Percentiles rank a stretch among this genome's conserved stretches.
Conservation (phyloP, 2,888 invertebrate genomes). For the Drosophila subsilvestris region DNA sequence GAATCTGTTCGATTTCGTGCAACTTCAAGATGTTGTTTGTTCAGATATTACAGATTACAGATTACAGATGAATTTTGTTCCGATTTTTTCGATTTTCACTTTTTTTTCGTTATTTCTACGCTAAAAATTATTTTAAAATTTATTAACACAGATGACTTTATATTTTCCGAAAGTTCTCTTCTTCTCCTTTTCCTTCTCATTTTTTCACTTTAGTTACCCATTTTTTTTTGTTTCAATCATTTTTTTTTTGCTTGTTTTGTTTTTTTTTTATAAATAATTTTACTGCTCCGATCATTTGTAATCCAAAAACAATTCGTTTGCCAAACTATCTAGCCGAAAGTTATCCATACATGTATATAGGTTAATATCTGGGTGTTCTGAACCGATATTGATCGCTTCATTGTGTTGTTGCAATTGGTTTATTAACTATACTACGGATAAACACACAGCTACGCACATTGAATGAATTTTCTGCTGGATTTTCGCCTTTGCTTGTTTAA, state of each 20-base stretch:
- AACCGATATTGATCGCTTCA: slow-evolving; percentile 19
- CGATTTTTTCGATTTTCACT: slow-evolving; percentile 33
- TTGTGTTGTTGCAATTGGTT: slow-evolving; percentile 30
- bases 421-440: slow-evolving; percentile 68
- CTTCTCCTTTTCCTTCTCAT: slow-evolving; percentile 37
- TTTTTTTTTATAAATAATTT: slow-evolving; percentile 49
- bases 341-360: slow-evolving; percentile 19
- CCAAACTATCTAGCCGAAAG: slow-evolving; percentile 46
- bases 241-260: slow-evolving; percentile 27
- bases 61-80: slow-evolving; percentile 24
- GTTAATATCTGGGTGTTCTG: slow-evolving; percentile 54
- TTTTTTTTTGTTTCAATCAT: slow-evolving; percentile 32
- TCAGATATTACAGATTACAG: slow-evolving; percentile 10
- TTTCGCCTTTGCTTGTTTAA: slow-evolving; percentile 52
- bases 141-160: slow-evolving; percentile 85
- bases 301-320: slow-evolving; percentile 53
- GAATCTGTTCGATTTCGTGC: slow-evolving; percentile 24
- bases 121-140: slow-evolving; percentile 81
- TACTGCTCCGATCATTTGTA: slow-evolving; percentile 47
- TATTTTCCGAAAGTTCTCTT: slow-evolving; percentile 67
- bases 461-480: slow-evolving; percentile 60
- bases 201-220: slow-evolving; percentile 63
- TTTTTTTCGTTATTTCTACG: slow-evolving; percentile 66
- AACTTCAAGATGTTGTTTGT: slow-evolving; percentile 12
- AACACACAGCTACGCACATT: slow-evolving; percentile 78